Conservation (phyloP, 2,888 invertebrate species). For the Apotomis turbidana region DNA sequence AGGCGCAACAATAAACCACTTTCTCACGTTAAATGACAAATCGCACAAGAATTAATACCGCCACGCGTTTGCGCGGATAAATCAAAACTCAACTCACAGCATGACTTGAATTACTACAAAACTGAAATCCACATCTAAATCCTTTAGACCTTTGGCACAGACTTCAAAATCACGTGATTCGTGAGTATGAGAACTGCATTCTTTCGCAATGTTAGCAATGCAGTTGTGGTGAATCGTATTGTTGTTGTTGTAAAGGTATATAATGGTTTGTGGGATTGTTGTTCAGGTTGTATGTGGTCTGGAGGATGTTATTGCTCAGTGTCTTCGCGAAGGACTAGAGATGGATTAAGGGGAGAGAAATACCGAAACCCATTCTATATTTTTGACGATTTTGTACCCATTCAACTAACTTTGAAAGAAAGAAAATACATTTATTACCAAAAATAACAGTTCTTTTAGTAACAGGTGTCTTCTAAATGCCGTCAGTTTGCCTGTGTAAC, state of each 20-base stretch:
- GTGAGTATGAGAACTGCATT: conserved; percentile 44
- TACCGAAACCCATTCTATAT: conserved; percentile 29
- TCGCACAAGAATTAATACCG: conserved; percentile 76
- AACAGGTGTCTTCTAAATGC: too few relatives aligned
- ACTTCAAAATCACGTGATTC: conserved; percentile 43
- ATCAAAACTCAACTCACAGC: conserved; percentile 71
- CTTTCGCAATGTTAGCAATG: conserved; percentile 46
- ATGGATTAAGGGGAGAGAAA: conserved; percentile 53
- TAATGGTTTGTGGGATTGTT: conserved; percentile 39
- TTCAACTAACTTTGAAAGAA: background rate
- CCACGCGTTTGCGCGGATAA: conserved; percentile 67
- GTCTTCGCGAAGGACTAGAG: conserved; percentile 68
- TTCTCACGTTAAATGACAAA: conserved; percentile 78
- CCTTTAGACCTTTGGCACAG: conserved; percentile 40
- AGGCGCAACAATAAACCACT: conserved; percentile 73
- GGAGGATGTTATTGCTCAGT: conserved; percentile 77
- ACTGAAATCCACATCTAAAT: conserved; percentile 29
- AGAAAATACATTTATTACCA: too few relatives aligned
- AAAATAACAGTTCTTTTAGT: too few relatives aligned
- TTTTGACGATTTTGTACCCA: background rate
- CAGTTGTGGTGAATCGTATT: conserved; percentile 42
- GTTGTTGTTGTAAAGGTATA: conserved; percentile 31
- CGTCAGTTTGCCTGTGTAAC: too few relatives aligned
- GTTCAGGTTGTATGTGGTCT: conserved; percentile 56
- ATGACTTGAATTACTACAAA: conserved; percentile 37